A percentile compares a stretch with the other conserved stretches of the same genome.
phyloP scores from a whole-genome alignment of 2,888 invertebrate species.

The Odontothrips loti region DNA sequence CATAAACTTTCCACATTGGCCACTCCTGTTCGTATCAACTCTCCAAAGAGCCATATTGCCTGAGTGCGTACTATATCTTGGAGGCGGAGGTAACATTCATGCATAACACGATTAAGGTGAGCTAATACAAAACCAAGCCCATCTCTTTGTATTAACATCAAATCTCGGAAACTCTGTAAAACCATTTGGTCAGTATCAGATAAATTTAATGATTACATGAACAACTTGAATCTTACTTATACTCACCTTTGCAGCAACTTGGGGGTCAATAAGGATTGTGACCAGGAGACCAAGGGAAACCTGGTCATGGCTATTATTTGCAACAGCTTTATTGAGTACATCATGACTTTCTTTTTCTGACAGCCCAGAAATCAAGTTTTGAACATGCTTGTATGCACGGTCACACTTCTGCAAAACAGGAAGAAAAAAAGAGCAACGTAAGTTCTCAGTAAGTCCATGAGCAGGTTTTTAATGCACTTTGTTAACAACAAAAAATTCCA shows the following conservation, averaged over 20 bases:
- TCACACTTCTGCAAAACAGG: conserved; percentile 74
- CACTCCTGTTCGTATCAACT: conserved; percentile 87
- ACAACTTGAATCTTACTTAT: no score
- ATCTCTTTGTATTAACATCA: conserved; percentile 84
- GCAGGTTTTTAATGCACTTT: no score
- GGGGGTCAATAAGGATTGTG: conserved; percentile 80
- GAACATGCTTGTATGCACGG: conserved; percentile 72
- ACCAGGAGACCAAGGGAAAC: conserved; percentile 86
- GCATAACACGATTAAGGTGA: conserved; percentile 76
- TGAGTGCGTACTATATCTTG: conserved; percentile 77
- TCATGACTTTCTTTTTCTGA: conserved; percentile 94
- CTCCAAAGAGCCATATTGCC: conserved; percentile 83
- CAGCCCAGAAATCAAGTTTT: conserved; percentile 72
- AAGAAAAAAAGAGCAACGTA: not conserved
- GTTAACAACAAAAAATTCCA: no score
- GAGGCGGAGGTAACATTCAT: conserved; percentile 84
- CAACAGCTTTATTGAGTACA: conserved; percentile 80
- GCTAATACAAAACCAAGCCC: conserved; percentile 77
- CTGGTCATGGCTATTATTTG: conserved; percentile 86
- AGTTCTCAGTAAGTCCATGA: no score
- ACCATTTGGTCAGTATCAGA: not conserved
- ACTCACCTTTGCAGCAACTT: conserved; percentile 59
- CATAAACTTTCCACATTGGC: conserved; percentile 83
- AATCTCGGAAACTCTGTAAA: conserved; percentile 75
- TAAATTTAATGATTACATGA: no score